Evolutionary conservation across 1,140 invertebrate species (phyloP).

Genomic region (Oncopodura yosiiana): DNA sequence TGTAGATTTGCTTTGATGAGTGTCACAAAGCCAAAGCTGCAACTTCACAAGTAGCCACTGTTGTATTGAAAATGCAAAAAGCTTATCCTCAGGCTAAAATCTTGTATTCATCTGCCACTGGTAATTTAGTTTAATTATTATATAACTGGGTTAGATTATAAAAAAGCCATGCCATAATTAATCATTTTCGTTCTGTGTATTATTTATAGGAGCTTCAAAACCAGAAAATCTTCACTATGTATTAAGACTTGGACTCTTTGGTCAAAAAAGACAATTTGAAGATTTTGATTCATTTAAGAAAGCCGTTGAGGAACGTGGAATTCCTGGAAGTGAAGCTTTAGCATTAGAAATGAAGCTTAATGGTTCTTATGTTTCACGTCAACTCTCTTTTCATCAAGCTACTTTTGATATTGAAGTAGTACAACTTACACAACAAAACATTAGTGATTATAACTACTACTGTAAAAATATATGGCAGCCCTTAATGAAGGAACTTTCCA

Average conservation of each 20-base stretch:
- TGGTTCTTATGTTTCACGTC: constrained; percentile 96
- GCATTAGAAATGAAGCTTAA: constrained; percentile 99
- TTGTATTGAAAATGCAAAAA: no score
- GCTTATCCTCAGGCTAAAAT: constrained; percentile 85
- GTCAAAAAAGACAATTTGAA: constrained; percentile 83
- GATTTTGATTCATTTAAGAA: constrained; percentile 92
- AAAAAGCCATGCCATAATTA: no score
- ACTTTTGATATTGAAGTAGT: constrained; percentile 93
- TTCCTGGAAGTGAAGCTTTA: constrained; percentile 98
- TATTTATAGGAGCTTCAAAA: constrained; percentile 84
- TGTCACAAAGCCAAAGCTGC: constrained; percentile 97
- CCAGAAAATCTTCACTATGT: constrained; percentile 99
- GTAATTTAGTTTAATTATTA: no score
- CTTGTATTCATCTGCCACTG: constrained; percentile 96
- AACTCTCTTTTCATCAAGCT: constrained; percentile 92
- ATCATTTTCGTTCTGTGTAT: no score
- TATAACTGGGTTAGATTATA: no score
- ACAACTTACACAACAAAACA: no score
- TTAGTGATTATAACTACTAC: no score
- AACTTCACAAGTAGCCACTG: constrained; percentile 75
- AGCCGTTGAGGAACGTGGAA: constrained; percentile 92
- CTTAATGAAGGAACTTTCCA: constrained; percentile 66
- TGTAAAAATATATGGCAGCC: no score
- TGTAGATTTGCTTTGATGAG: constrained; percentile 89
- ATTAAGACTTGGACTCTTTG: constrained; percentile 97